Evolutionary conservation across 37 sponge, comb jelly and placozoan genomes (phyloP), one percentile per base, ranked within the genome.

Genomic region (Halisarca cf. caerulea): DNA sequence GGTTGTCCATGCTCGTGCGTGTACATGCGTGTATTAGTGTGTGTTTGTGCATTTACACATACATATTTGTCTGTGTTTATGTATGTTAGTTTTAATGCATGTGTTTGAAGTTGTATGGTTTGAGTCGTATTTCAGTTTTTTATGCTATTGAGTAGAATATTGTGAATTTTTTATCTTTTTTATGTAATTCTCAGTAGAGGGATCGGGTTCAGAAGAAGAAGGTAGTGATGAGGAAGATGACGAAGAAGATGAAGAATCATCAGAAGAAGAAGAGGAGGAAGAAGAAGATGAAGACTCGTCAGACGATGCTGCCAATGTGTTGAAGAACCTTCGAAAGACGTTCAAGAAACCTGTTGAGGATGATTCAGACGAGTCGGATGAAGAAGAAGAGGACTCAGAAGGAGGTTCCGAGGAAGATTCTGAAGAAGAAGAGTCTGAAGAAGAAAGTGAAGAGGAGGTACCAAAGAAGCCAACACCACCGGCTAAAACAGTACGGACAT

Each of bases 321-420:
- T 91, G 6, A 74, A 87, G 66, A 87, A 80, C 24, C 61, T 91
- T 42, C 60, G 87, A 58, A 91, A 91, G 81, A 80, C 81, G 18
- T 91, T 87, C 59, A 87, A 87, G 54, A 80, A 58, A 17, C 15
- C 45, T 15, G 66, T 18, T 41, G 84, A 83, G 2, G 84, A 83
- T 0, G 68, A 70, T n/a, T n/a, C n/a, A n/a, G n/a, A n/a, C 33
- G 84, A 83, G 40, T 78, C 73, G 38, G 89, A 88, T 0, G 66
- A 57, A 3, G 84, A 83, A 55, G 68, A 66, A 3, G 86, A 81
- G 17, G 82, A 66, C 27, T 83, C 82, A 32, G 77, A 60, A 23
- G 88, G 59, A 2, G 74, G 71, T 69, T 62, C 64, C 33, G 88
- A 88, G 36, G 92, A 91, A 45, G 84, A 86, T 39, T 28, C 34